phyloP scores from a whole-genome alignment of 2,113 vertebrate species.

The Psammodynastes pulverulentus region DNA sequence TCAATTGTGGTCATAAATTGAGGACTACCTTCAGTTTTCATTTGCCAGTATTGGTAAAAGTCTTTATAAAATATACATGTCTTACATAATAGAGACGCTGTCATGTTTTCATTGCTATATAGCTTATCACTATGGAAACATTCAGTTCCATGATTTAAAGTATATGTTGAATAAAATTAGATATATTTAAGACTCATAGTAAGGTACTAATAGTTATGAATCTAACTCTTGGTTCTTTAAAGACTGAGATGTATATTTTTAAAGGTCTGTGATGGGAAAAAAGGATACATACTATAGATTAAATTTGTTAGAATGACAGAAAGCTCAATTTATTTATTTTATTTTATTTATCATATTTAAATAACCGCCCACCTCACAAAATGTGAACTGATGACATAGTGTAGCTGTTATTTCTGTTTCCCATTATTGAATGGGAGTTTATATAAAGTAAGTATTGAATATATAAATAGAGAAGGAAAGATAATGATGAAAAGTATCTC shows the following conservation, averaged over 20 bases:
- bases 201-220: background rate
- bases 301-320: background rate
- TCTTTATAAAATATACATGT: background rate
- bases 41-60: background rate
- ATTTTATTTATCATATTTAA: background rate
- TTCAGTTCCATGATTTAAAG: slow-evolving; percentile 2
- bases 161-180: background rate
- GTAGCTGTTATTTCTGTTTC: background rate
- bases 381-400: background rate
- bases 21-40: background rate
- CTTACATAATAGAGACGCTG: background rate
- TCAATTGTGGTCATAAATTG: background rate
- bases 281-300: background rate
- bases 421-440: background rate
- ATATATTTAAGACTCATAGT: slow-evolving; percentile 5
- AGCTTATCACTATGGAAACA: slow-evolving; percentile 19
- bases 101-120: background rate
- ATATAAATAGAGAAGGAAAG: background rate
- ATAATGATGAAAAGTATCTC: background rate
- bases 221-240: background rate
- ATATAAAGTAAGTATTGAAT: background rate
- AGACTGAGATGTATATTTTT: background rate
- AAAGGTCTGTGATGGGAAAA: background rate
- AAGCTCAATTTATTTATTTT: background rate
- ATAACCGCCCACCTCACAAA: background rate